These are phyloP conservation scores for Drosophila prosaltans DNA, from an alignment of 1,140 invertebrate genomes.

Conservation along the genomic window DNA sequence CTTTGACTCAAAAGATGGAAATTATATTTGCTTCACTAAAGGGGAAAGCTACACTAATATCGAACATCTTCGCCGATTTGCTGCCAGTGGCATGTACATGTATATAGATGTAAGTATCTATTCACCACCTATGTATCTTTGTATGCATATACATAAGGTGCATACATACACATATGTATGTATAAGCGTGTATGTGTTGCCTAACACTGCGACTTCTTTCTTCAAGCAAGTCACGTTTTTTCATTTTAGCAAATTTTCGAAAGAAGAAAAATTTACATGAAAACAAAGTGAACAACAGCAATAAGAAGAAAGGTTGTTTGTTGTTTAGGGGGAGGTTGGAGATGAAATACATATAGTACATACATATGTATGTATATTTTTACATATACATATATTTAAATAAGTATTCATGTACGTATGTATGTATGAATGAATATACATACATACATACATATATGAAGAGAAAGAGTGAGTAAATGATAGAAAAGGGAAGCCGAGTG, in stretches of 20 bases:
- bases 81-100: constrained; percentile 38
- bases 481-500: background rate
- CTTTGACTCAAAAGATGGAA: constrained; percentile 10
- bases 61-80: constrained; percentile 33
- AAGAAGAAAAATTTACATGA: constrained; percentile 70
- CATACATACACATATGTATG: constrained; percentile 31
- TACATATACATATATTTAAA: constrained; percentile 22
- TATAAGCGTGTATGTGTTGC: constrained; percentile 24
- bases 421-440: background rate
- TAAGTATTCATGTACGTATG: background rate
- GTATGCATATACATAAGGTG: background rate
- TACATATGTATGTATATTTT: background rate
- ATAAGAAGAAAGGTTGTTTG: constrained; percentile 26
- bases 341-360: background rate
- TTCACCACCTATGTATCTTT: background rate
- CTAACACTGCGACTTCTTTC: constrained; percentile 37
- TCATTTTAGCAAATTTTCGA: constrained; percentile 79
- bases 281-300: constrained; percentile 45
- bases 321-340: background rate
- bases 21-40: constrained; percentile 5
- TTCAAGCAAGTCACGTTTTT: constrained; percentile 74
- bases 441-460: background rate
- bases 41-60: constrained; percentile 67
- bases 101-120: background rate
- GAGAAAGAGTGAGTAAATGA: background rate